These are phyloP conservation scores for Agrochola macilenta DNA, from an alignment of 2,888 invertebrate species.

Conservation along the genomic window DNA sequence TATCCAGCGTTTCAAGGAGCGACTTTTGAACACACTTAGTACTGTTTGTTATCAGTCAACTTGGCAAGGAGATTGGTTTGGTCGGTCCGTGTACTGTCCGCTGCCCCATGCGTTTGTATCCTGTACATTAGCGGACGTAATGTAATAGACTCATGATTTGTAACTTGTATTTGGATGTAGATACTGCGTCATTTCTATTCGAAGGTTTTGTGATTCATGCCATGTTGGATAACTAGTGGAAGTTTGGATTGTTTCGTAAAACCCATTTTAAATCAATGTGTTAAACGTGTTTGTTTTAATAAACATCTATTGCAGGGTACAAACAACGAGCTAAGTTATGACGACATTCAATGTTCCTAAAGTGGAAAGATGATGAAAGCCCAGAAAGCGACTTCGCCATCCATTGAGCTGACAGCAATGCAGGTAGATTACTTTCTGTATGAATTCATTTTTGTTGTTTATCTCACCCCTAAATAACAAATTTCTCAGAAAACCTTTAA, in stretches of 20 bases:
- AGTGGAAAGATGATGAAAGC: conserved; percentile 26
- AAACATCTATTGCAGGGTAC: conserved; percentile 50
- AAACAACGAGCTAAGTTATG: conserved; percentile 15
- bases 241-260: conserved; percentile 43
- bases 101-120: conserved; percentile 46
- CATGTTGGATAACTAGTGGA: conserved; percentile 49
- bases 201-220: conserved; percentile 50
- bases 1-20: conserved; percentile 60
- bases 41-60: conserved; percentile 48
- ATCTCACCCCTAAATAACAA: background rate
- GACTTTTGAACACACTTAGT: conserved; percentile 38
- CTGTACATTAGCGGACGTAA: conserved; percentile 31
- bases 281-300: conserved; percentile 36
- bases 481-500: background rate
- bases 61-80: conserved; percentile 68
- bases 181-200: conserved; percentile 51
- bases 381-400: conserved; percentile 1
- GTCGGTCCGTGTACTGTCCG: conserved; percentile 62
- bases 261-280: conserved; percentile 5
- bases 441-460: background rate
- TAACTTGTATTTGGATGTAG: conserved; percentile 53
- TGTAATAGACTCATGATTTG: conserved; percentile 40
- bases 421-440: conserved; percentile 38
- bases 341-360: conserved; percentile 18
- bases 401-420: conserved; percentile 2